These are phyloP conservation scores for Sparus aurata DNA, from an alignment of 2,797 vertebrate genomes.

Conservation along the genomic window DNA sequence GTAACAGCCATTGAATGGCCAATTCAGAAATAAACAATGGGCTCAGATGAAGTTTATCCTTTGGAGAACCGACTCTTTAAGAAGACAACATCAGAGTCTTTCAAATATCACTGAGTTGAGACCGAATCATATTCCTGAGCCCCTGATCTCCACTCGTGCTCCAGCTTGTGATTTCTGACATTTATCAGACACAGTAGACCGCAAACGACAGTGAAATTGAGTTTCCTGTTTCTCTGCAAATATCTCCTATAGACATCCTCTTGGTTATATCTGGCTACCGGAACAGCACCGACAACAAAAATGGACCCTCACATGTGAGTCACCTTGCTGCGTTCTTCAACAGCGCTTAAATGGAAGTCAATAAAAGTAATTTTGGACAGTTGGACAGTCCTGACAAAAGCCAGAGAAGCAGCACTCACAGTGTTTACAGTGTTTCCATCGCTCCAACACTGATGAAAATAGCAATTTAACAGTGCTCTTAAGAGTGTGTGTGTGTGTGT, in stretches of 20 bases:
- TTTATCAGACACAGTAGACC: background rate
- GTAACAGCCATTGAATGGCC: too few species aligned
- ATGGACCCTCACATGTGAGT: background rate
- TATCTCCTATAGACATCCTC: too few species aligned
- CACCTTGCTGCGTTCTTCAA: conserved; percentile 18
- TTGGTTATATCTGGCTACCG: too few species aligned
- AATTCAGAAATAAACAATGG: too few species aligned
- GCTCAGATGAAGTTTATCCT: too few species aligned
- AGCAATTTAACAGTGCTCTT: conserved; percentile 50
- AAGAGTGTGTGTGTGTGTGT: conserved; percentile 16
- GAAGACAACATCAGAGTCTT: too few species aligned
- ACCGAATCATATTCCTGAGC: too few species aligned
- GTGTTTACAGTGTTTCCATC: conserved; percentile 48
- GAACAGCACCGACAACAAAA: background rate
- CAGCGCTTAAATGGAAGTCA: conserved; percentile 41
- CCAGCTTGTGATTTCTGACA: background rate
- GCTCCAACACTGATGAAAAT: conserved; percentile 45
- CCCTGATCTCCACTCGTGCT: background rate
- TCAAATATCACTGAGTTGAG: too few species aligned
- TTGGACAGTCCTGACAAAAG: conserved; percentile 37
- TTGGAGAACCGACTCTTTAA: too few species aligned
- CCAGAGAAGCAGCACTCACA: conserved; percentile 44
- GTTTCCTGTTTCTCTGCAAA: background rate
- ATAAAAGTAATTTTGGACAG: conserved; percentile 47
- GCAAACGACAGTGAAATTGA: background rate